A percentile compares a stretch with the other conserved stretches of the same genome.
Conservation (phyloP, 2,888 invertebrate species). For the Synergus itoensis region DNA sequence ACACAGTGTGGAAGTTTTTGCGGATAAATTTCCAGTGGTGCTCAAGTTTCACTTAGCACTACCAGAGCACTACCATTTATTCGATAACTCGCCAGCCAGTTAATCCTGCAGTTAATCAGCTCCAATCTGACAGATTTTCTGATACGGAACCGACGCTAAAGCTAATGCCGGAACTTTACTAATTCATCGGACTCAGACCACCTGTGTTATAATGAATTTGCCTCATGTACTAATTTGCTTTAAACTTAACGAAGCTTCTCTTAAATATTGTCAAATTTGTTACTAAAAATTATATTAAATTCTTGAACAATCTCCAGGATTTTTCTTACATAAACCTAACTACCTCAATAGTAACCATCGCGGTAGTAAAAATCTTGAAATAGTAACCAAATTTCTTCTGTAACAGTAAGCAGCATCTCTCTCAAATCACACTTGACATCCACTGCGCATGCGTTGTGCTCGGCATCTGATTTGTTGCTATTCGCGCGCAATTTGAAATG, state of each 20-base stretch:
- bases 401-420: too few relatives aligned
- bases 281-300: too few relatives aligned
- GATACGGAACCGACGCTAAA: conserved; percentile 1
- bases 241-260: background rate
- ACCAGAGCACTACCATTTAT: background rate
- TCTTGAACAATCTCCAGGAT: too few relatives aligned
- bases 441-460: too few relatives aligned
- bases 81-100: conserved; percentile 31
- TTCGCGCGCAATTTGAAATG: too few relatives aligned
- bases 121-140: conserved; percentile 19
- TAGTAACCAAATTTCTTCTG: too few relatives aligned
- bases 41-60: conserved; percentile 21
- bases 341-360: too few relatives aligned
- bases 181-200: background rate
- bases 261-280: background rate
- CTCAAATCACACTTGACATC: too few relatives aligned
- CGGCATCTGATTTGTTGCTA: too few relatives aligned
- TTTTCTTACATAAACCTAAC: too few relatives aligned
- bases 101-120: conserved; percentile 32
- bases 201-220: background rate
- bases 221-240: background rate
- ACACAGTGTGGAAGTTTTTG: conserved; percentile 22
- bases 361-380: too few relatives aligned
- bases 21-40: conserved; percentile 27
- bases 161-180: conserved; percentile 8